Base-by-base conservation (phyloP, 2,113 vertebrate genomes). In the Eretmochelys imbricata region DNA sequence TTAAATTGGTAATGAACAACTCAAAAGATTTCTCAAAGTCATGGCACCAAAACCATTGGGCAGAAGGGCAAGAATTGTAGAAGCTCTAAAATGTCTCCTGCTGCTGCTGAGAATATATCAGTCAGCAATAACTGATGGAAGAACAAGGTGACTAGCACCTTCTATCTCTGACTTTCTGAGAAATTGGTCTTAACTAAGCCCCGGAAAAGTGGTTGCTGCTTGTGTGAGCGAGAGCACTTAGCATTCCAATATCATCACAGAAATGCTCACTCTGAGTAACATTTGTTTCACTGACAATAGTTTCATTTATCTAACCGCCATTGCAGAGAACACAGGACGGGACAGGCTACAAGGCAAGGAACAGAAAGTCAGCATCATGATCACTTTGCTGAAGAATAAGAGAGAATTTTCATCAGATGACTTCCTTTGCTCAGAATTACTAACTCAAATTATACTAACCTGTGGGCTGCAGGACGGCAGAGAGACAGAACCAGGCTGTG, bases 11-110 rank as follows among this genome's bases (percentile, higher is more conserved):
- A 54, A 54, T 54, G 53, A 54, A 54, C 53, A 54, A 54, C 19
- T 54, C 53, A 53, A 53, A 53, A 53, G 7, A 53, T 97, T 96
- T 92, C 95, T 93, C 49, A 96, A 96, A 97, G 95, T 95, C 96
- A 94, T 96, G 85, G 92, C 92, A 93, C 91, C 94, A 94, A 96
- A 97, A 95, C 96, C 90, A 25, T 87, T 1, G 1, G 96, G 95
- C 96, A 96, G 85, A 96, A 89, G 95, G 89, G 95, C 95, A 94
- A 94, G 89, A 82, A 75, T 94, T 87, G 72, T 83, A 82, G 59
- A 79, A 75, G 79, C 88, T 57, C n/a, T 78, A 91, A 89, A 24
- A 87, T 86, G 4, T 90, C 94, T 96, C 48, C 84, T 92, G 80
- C 83, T 85, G 90, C 82, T 85, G 48, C 29, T 72, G 49, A 19